Evolutionary conservation across 1,140 invertebrate genomes (phyloP).

Genomic region (Penaeus chinensis): DNA sequence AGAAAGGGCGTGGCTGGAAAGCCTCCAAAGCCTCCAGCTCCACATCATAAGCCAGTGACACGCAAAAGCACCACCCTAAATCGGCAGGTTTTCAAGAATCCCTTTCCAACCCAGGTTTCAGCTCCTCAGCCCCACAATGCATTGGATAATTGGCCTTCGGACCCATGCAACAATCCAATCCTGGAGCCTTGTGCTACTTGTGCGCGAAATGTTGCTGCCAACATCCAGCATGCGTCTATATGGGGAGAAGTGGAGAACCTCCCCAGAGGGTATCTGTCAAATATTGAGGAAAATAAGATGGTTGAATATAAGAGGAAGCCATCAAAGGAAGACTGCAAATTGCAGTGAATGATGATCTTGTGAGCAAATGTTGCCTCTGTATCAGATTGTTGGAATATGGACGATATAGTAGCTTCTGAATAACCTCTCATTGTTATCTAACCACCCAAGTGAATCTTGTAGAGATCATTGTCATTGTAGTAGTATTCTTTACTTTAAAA

Average conservation of each 20-base stretch:
- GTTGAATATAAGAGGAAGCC: constrained; percentile 49
- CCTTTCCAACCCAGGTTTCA: constrained; percentile 23
- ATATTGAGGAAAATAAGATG: constrained; percentile 54
- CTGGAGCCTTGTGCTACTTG: constrained; percentile 62
- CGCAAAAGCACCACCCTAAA: constrained; percentile 33
- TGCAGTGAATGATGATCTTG: constrained; percentile 50
- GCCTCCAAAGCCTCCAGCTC: constrained; percentile 49
- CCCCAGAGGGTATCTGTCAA: constrained; percentile 52
- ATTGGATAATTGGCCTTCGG: constrained; percentile 28
- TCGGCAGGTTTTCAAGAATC: constrained; percentile 53
- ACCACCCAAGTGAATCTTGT: no score
- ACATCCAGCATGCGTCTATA: constrained; percentile 61
- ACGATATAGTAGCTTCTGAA: no score
- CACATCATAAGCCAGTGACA: constrained; percentile 41
- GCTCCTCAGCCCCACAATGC: constrained; percentile 45
- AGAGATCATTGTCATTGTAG: no score
- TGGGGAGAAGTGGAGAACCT: constrained; percentile 57
- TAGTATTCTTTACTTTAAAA: no score
- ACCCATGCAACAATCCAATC: constrained; percentile 54
- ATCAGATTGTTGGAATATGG: no score
- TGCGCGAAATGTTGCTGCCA: constrained; percentile 58
- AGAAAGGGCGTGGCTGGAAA: constrained; percentile 37
- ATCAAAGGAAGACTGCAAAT: constrained; percentile 61
- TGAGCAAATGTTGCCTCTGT: not conserved
- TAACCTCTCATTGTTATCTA: no score